A percentile compares a stretch with the other conserved stretches of the same genome.
Evolutionary conservation across 1,140 invertebrate species (phyloP).

Genomic region (Eufriesea mexicana): DNA sequence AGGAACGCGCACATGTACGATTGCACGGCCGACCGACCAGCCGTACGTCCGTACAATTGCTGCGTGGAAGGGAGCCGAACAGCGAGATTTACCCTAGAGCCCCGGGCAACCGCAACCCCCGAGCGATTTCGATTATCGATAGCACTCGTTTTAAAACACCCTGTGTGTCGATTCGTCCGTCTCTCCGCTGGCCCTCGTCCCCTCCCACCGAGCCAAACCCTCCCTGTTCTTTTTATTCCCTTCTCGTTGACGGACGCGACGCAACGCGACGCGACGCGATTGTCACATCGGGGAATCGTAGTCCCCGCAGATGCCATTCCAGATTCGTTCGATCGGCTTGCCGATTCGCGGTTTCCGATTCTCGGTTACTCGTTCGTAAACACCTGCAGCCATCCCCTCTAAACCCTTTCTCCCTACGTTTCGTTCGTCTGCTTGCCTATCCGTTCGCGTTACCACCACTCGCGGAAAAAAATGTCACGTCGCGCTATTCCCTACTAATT

Average conservation of each 20-base stretch:
- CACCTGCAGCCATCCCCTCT: constrained; percentile 14
- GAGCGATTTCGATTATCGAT: constrained; percentile 80
- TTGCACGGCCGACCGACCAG: not conserved
- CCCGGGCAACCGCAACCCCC: constrained; percentile 74
- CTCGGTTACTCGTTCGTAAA: constrained; percentile 8
- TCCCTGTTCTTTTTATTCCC: constrained; percentile 72
- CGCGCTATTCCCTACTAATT: no score
- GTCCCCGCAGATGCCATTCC: constrained; percentile 70
- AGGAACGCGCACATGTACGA: not conserved
- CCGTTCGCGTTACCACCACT: not conserved
- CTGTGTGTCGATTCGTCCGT: constrained; percentile 76
- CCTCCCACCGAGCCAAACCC: not conserved
- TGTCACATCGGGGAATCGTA: constrained; percentile 76
- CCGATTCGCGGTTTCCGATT: constrained; percentile 23
- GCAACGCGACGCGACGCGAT: constrained; percentile 72
- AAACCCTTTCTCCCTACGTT: not conserved
- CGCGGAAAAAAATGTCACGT: not conserved
- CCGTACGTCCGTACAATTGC: not conserved
- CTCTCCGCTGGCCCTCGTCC: constrained; percentile 56
- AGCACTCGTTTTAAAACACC: constrained; percentile 81
- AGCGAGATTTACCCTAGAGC: constrained; percentile 67
- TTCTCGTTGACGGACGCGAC: constrained; percentile 77
- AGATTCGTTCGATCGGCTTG: constrained; percentile 70
- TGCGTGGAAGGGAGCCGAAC: constrained; percentile 22
- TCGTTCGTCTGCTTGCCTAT: not conserved